These are phyloP conservation scores for Meloidogyne floridensis DNA, from an alignment of 1,140 invertebrate species.

Conservation along the genomic window DNA sequence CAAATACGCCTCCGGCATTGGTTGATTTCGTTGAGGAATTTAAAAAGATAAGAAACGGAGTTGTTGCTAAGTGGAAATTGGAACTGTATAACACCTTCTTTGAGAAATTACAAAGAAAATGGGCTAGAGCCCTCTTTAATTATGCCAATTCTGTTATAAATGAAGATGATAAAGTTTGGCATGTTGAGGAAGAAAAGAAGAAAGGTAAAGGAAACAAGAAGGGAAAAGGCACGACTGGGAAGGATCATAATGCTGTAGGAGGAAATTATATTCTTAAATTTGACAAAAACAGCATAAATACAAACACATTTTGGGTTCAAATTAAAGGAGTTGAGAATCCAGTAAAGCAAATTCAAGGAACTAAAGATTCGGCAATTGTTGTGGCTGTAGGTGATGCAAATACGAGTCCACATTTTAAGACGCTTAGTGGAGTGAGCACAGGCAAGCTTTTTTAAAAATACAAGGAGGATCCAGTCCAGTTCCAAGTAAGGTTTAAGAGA, in stretches of 20 bases:
- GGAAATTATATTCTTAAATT: background rate
- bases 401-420: conserved; percentile 25
- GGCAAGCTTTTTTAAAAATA: background rate
- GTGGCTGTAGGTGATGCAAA: conserved; percentile 22
- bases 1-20: conserved; percentile 16
- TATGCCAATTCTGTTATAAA: no score
- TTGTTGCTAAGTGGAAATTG: background rate
- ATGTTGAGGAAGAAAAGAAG: no score
- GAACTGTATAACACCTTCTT: no score
- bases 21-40: background rate
- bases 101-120: no score
- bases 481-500: no score
- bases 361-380: background rate
- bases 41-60: background rate
- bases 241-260: no score
- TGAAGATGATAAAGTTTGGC: no score
- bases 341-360: background rate
- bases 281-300: background rate
- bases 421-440: conserved; percentile 20
- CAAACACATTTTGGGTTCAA: background rate
- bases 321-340: background rate
- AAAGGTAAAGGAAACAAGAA: no score
- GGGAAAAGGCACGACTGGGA: no score
- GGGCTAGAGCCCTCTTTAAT: no score
- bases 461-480: no score